phyloP scores from a whole-genome alignment of 2,113 vertebrate species.

The Hippopotamus amphibius region DNA sequence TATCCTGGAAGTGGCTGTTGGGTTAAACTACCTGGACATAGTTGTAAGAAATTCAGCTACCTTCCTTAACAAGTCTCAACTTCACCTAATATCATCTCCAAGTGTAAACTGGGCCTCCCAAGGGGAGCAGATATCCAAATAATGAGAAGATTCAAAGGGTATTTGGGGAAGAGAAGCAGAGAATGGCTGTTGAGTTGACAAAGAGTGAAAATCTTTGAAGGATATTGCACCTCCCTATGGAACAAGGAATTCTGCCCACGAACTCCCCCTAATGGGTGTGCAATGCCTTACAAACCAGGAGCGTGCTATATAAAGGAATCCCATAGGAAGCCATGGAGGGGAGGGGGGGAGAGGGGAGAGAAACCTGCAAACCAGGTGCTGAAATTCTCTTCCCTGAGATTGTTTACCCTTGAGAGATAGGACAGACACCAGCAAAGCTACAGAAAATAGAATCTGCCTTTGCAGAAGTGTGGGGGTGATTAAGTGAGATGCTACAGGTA shows the following conservation, averaged over 20 bases:
- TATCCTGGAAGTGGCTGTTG: not conserved
- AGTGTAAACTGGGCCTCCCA: not conserved
- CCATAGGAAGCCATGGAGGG: accelerated
- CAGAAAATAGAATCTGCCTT: not conserved
- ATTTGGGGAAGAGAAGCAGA: not conserved
- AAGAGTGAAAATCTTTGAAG: not conserved
- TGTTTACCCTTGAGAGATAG: not conserved
- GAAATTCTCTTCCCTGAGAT: not conserved
- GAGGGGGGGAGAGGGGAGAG: too few relatives aligned
- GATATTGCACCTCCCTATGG: not conserved
- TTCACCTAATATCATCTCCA: not conserved
- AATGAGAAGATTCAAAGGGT: not conserved
- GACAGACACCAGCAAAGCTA: not conserved
- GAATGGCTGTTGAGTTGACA: not conserved
- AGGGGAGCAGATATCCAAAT: not conserved
- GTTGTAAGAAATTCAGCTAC: not conserved
- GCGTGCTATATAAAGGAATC: not conserved
- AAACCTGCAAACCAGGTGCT: not conserved
- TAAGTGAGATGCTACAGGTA: not conserved
- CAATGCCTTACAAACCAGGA: not conserved
- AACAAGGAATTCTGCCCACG: not conserved
- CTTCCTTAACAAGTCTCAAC: not conserved
- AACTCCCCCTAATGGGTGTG: not conserved
- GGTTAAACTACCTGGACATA: not conserved
- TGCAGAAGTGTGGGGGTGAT: not conserved